Conservation (phyloP, 2,797 vertebrate species). For the Rhabdophis nuchalis region DNA sequence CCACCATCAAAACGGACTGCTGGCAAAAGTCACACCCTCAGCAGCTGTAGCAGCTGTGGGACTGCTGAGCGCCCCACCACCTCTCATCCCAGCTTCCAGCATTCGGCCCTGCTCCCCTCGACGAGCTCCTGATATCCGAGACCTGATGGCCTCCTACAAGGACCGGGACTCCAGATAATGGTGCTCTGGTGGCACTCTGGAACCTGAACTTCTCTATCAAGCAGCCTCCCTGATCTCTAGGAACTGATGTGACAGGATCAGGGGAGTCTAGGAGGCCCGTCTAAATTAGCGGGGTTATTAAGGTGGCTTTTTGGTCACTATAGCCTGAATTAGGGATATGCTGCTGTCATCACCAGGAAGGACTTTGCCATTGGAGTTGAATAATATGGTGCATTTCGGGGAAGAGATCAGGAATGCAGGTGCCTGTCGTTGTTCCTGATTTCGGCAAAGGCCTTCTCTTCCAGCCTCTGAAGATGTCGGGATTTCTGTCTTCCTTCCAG, state of each 20-base stretch:
- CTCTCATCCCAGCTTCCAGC: slow-evolving; percentile 79
- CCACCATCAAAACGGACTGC: slow-evolving; percentile 73
- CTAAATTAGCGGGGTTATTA: neutral
- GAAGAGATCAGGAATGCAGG: neutral
- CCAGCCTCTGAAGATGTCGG: neutral
- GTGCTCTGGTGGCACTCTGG: neutral
- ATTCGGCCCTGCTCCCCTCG: slow-evolving; percentile 71
- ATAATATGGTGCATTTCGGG: neutral
- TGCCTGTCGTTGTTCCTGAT: neutral
- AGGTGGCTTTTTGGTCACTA: neutral
- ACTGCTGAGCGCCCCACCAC: slow-evolving; percentile 80
- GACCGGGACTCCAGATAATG: slow-evolving; percentile 84
- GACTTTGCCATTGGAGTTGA: neutral
- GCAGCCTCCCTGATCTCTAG: neutral
- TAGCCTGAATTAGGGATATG: neutral
- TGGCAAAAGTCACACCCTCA: slow-evolving; percentile 78
- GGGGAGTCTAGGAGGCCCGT: neutral
- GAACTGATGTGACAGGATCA: neutral
- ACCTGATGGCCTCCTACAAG: slow-evolving; percentile 77
- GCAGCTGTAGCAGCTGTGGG: slow-evolving; percentile 61
- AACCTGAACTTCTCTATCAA: neutral
- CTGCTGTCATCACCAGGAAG: neutral
- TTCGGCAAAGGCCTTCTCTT: neutral
- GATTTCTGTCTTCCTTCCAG: neutral
- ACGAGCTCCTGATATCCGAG: slow-evolving; percentile 68